Percentiles rank a stretch among this genome's conserved stretches.
Evolutionary conservation across 1,140 invertebrate genomes (phyloP).

Genomic region (Zelostemma sp.): DNA sequence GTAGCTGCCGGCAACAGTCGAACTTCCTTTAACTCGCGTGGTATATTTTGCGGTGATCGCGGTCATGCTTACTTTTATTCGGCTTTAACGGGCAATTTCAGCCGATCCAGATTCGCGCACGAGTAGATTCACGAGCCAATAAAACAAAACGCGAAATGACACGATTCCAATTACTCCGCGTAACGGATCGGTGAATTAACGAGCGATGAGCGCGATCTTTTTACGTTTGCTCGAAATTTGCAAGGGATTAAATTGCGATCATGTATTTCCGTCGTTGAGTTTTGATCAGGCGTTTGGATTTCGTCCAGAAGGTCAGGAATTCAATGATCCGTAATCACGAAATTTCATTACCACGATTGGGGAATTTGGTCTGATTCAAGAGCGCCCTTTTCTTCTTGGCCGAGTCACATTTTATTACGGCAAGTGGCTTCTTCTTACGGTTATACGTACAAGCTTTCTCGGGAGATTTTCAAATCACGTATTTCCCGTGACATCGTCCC

Average conservation of each 20-base stretch:
- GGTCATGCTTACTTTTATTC: constrained; percentile 29
- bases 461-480: too few relatives aligned
- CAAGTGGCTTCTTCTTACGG: too few relatives aligned
- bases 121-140: constrained; percentile 9
- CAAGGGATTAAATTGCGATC: constrained; percentile 29
- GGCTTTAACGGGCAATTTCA: constrained; percentile 35
- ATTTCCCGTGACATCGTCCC: too few relatives aligned
- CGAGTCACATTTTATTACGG: too few relatives aligned
- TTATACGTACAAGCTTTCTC: too few relatives aligned
- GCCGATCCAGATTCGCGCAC: constrained; percentile 30
- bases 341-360: neutral
- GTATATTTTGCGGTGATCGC: constrained; percentile 19
- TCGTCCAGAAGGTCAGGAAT: too few relatives aligned
- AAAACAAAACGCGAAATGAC: constrained; percentile 32
- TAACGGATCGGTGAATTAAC: constrained; percentile 24
- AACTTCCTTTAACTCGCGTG: neutral
- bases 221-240: constrained; percentile 23
- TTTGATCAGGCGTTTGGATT: too few relatives aligned
- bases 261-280: constrained; percentile 10
- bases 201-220: too few relatives aligned
- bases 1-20: constrained; percentile 14
- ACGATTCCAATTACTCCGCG: constrained; percentile 36
- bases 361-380: too few relatives aligned
- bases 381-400: too few relatives aligned
- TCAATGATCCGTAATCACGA: too few relatives aligned